These are phyloP conservation scores for Steinernema khuongi DNA, from an alignment of 1,140 invertebrate genomes.

Conservation along the genomic window DNA sequence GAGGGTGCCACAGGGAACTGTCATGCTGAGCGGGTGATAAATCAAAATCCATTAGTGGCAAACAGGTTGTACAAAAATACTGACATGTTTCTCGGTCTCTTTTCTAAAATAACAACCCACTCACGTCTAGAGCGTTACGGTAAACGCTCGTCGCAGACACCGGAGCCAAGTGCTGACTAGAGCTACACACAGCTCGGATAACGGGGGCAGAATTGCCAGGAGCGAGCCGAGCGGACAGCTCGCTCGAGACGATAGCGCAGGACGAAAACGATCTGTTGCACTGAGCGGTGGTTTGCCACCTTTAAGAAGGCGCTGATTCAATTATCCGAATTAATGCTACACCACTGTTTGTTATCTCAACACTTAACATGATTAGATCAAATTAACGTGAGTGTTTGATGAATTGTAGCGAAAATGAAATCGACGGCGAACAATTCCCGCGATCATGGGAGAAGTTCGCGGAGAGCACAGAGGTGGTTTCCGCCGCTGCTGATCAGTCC, in stretches of 20 bases:
- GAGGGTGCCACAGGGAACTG: neutral
- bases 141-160: neutral
- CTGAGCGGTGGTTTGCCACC: conserved; percentile 1
- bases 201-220: neutral
- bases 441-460: no score
- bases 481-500: no score
- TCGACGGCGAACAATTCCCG: neutral
- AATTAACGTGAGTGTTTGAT: neutral
- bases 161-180: no score
- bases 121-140: neutral
- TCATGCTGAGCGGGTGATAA: neutral
- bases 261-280: conserved; percentile 13
- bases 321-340: conserved; percentile 17
- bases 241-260: neutral
- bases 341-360: conserved; percentile 17
- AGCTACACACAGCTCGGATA: no score
- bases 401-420: conserved; percentile 17
- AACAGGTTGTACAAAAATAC: conserved; percentile 9
- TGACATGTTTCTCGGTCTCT: neutral
- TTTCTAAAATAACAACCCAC: neutral
- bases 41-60: neutral
- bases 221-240: neutral
- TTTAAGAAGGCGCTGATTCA: conserved; percentile 15
- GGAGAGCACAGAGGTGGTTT: no score
- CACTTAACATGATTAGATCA: conserved; percentile 17